phyloP scores from a whole-genome alignment of 2,797 vertebrate genomes.

The Sebastes elongatus region DNA sequence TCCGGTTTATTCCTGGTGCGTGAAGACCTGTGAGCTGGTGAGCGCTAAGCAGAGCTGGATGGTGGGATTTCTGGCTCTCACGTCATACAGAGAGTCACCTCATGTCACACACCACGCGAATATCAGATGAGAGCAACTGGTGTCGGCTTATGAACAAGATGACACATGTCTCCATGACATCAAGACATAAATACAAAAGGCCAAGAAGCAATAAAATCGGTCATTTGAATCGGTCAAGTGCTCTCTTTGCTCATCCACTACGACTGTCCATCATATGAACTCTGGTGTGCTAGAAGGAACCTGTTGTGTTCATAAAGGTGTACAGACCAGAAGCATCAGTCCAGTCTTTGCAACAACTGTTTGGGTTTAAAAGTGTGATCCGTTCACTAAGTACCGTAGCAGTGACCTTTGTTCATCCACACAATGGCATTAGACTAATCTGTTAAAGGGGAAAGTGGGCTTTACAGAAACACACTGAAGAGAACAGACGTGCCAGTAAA shows the following conservation, averaged over 20 bases:
- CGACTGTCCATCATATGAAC: background rate
- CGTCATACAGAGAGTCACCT: constrained; percentile 22
- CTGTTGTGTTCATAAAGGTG: background rate
- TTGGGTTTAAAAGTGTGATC: constrained; percentile 46
- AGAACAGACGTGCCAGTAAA: constrained; percentile 34
- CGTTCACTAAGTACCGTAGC: constrained; percentile 12
- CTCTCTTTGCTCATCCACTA: background rate
- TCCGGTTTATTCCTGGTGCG: constrained; percentile 61
- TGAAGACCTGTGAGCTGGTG: constrained; percentile 38
- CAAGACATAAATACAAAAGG: background rate
- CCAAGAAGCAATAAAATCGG: background rate
- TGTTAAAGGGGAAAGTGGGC: constrained; percentile 44
- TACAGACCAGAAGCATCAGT: constrained; percentile 6
- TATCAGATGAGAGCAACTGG: background rate
- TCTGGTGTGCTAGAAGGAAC: background rate
- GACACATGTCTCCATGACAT: background rate
- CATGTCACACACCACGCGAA: background rate
- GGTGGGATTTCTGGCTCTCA: constrained; percentile 49
- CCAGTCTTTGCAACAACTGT: constrained; percentile 17
- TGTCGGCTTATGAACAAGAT: background rate
- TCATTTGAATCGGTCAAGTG: background rate
- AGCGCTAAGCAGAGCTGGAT: constrained; percentile 1
- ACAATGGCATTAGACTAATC: constrained; percentile 64
- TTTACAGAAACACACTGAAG: constrained; percentile 19
- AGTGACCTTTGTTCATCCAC: constrained; percentile 37